Evolutionary conservation across 2,113 vertebrate species (phyloP).

Genomic region (Odobenus rosmarus): DNA sequence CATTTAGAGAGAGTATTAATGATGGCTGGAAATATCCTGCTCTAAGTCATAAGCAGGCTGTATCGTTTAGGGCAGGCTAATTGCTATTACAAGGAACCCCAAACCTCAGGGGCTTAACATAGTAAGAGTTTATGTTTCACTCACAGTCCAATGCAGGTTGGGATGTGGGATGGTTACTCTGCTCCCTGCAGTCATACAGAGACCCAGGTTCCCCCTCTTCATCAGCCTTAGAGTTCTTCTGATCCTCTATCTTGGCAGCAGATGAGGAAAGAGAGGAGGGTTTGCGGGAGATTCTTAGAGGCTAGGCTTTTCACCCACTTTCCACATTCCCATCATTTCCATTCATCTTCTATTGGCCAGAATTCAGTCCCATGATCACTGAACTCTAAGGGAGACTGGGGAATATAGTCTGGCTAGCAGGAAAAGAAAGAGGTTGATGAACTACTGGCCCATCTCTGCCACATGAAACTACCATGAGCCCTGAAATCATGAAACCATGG

Average conservation of each 20-base stretch:
- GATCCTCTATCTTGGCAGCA: background rate
- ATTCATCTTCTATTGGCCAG: background rate
- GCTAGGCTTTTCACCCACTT: background rate
- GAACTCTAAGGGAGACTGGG: background rate
- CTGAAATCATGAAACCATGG: background rate
- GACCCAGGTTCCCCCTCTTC: background rate
- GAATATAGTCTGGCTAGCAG: background rate
- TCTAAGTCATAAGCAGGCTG: slow-evolving; percentile 31
- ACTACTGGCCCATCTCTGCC: background rate
- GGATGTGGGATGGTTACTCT: background rate
- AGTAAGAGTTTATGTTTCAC: background rate
- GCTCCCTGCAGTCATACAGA: background rate
- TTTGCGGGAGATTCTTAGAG: background rate
- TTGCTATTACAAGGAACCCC: background rate
- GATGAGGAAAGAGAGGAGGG: background rate
- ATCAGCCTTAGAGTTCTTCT: background rate
- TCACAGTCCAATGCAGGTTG: background rate
- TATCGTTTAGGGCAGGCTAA: slow-evolving; percentile 40
- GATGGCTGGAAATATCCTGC: slow-evolving; percentile 42
- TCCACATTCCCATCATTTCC: background rate
- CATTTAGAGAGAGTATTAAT: slow-evolving; percentile 46
- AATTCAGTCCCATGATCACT: background rate
- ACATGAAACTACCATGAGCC: background rate
- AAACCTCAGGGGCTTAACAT: background rate
- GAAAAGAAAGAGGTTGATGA: background rate